These are phyloP conservation scores for Erebia palarica DNA, from an alignment of 2,888 invertebrate species.

Conservation along the genomic window DNA sequence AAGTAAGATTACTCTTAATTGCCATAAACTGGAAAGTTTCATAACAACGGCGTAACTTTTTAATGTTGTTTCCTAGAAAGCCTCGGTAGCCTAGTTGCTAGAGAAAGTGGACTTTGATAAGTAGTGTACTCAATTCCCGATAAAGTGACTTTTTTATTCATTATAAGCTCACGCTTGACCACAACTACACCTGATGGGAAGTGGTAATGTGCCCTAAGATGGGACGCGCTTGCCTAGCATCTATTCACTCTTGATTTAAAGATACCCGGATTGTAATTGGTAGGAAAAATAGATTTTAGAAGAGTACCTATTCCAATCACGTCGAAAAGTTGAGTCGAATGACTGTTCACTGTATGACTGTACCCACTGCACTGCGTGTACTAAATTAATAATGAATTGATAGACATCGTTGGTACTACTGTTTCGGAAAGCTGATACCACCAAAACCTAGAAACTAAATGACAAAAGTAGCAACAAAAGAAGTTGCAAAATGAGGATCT, in stretches of 20 bases:
- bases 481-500: no score
- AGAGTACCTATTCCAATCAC: no score
- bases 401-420: background rate
- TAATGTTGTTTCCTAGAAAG: conserved; percentile 12
- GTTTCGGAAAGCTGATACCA: no score
- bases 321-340: background rate
- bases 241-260: no score
- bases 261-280: no score
- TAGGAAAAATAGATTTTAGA: background rate
- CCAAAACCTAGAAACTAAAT: no score
- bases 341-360: background rate
- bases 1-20: conserved; percentile 12
- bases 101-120: conserved; percentile 6
- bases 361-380: no score
- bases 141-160: background rate
- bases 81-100: conserved; percentile 5
- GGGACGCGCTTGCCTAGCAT: no score
- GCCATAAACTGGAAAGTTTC: conserved; percentile 20
- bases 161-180: no score
- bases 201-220: no score
- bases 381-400: background rate
- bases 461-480: no score
- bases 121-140: background rate
- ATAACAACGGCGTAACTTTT: conserved; percentile 13
- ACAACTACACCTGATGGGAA: no score